Evolutionary conservation across 2,113 vertebrate species (phyloP).

Genomic region (Burhinus oedicnemus): DNA sequence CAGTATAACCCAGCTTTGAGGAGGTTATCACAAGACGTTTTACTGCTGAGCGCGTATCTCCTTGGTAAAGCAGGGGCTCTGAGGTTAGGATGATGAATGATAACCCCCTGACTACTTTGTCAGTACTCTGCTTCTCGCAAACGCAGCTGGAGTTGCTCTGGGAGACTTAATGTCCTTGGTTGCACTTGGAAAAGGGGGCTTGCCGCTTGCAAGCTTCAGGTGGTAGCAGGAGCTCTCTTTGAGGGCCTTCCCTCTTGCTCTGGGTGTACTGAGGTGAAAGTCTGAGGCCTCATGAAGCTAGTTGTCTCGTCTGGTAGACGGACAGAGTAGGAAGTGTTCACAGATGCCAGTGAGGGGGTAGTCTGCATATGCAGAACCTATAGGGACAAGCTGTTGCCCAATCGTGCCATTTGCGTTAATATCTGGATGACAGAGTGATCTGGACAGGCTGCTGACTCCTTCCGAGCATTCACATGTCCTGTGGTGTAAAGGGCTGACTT

Average conservation of each 20-base stretch:
- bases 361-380: neutral
- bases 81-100: neutral
- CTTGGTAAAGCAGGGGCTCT: neutral
- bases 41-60: accelerated
- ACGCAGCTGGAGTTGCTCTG: neutral
- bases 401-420: neutral
- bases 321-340: neutral
- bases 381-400: neutral
- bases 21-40: neutral
- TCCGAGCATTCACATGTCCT: neutral
- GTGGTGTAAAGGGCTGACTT: neutral
- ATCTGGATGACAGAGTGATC: neutral
- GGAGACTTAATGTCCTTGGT: neutral
- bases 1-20: neutral
- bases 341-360: neutral
- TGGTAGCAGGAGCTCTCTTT: neutral
- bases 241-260: neutral
- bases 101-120: neutral
- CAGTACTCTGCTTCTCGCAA: neutral
- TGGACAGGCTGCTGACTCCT: neutral
- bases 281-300: neutral
- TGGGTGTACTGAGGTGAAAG: neutral
- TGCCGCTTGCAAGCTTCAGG: neutral
- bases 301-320: neutral
- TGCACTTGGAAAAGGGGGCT: neutral